A percentile compares a stretch with the other conserved stretches of the same genome.
Evolutionary conservation across 2,113 vertebrate species (phyloP).

Genomic region (Cryptotis parvus): DNA sequence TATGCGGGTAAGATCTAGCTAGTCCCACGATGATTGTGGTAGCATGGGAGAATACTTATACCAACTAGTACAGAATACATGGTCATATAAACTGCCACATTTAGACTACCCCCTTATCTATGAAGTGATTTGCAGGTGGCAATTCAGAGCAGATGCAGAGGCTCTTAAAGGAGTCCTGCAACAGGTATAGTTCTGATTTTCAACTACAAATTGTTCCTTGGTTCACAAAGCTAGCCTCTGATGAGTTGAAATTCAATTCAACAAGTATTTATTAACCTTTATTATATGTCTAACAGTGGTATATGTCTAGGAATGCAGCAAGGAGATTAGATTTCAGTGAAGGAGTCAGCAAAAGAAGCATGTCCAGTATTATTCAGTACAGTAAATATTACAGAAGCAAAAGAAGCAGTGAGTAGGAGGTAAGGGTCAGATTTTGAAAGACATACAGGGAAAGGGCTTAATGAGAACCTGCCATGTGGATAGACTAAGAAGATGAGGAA

Average conservation of each 20-base stretch:
- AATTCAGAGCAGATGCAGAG: too few species aligned
- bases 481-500: background rate
- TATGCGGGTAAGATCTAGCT: too few species aligned
- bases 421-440: slow-evolving; percentile 14
- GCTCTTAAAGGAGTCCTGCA: too few species aligned
- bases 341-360: background rate
- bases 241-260: background rate
- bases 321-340: background rate
- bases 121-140: too few species aligned
- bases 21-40: too few species aligned
- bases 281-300: background rate
- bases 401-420: background rate
- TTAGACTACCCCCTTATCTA: too few species aligned
- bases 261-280: slow-evolving; percentile 26
- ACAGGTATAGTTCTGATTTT: slow-evolving; percentile 13
- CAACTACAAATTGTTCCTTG: background rate
- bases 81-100: too few species aligned
- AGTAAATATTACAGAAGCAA: background rate
- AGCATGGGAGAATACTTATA: too few species aligned
- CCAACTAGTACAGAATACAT: too few species aligned
- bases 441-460: background rate
- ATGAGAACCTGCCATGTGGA: background rate
- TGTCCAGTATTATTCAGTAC: background rate
- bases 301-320: background rate
- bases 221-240: background rate